A percentile compares a stretch with the other conserved stretches of the same genome.
phyloP scores from a whole-genome alignment of 2,113 vertebrate species.

The Puntigrus tetrazona region DNA sequence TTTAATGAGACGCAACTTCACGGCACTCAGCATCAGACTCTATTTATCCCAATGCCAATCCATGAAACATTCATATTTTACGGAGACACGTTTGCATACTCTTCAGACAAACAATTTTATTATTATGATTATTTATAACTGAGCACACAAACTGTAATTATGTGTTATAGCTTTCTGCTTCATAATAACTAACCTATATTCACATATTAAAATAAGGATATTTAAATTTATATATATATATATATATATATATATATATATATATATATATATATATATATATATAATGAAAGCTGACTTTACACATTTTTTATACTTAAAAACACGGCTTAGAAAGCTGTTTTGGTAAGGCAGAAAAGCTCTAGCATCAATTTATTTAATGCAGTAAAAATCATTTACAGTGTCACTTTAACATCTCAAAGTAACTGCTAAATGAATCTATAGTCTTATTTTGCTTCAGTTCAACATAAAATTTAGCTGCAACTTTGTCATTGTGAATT shows the following conservation, averaged over 20 bases:
- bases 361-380: neutral
- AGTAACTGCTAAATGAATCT: neutral
- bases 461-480: neutral
- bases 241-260: no score
- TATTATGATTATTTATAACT: neutral
- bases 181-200: neutral
- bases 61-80: neutral
- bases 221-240: no score
- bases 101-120: neutral
- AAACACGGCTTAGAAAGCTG: neutral
- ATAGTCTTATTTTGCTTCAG: neutral
- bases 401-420: neutral
- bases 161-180: neutral
- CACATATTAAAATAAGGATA: neutral
- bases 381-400: neutral
- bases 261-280: no score
- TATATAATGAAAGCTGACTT: no score
- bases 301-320: no score
- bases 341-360: neutral
- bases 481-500: neutral
- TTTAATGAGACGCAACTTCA: slow-evolving; percentile 56
- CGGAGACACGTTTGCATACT: neutral
- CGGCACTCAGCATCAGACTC: neutral
- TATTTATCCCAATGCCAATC: neutral
- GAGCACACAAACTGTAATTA: neutral